Base-by-base conservation (phyloP, 2,113 vertebrate genomes). In the Hydropotes inermis region DNA sequence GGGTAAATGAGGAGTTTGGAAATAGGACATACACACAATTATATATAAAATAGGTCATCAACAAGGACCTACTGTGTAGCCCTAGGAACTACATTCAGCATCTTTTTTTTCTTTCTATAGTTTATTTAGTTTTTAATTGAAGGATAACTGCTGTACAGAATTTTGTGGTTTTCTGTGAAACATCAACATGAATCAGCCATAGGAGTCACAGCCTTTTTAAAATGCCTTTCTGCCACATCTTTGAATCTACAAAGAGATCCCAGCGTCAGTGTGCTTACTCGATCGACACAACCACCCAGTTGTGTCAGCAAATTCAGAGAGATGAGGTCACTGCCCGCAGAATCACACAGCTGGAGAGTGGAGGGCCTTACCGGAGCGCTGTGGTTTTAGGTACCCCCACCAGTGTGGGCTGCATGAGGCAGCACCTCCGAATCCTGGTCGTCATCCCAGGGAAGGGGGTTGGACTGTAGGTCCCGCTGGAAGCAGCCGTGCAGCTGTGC, bases 201-300 rank as follows among this genome's bases (percentile, higher is more conserved):
- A 55, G 54, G 19, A 55, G 4, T 27, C 50, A 30, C 7, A 47
- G 43, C 2, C 47, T 87, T 67, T 91, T 30, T 27, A 58, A 8
- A 19, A 23, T 19, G 8, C 7, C 16, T 60, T 95, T 61, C 54
- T 81, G 52, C 3, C 43, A 36, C 7, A 16, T 78, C 60, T 94
- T 95, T 60, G n/a, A 70, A 55, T 50, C 76, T 60, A 89, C 36
- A 85, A 9, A n/a, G 27, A 92, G 28, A 67, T 92, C 43, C 86
- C 25, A 86, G 12, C 16, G 6, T 88, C 27, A 8, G 6, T 28
- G 43, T 74, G 92, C 27, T 58, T 57, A 87, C 50, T 86, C 50
- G 10, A 81, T 60, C 7, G 11, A 76, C 8, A 43, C 19, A 60
- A 60, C n/a, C 43, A 43, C 13, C 36, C 17, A 52, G 43, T 36